Conservation (phyloP, 1,140 invertebrate genomes). For the Drosophila mojavensis region DNA sequence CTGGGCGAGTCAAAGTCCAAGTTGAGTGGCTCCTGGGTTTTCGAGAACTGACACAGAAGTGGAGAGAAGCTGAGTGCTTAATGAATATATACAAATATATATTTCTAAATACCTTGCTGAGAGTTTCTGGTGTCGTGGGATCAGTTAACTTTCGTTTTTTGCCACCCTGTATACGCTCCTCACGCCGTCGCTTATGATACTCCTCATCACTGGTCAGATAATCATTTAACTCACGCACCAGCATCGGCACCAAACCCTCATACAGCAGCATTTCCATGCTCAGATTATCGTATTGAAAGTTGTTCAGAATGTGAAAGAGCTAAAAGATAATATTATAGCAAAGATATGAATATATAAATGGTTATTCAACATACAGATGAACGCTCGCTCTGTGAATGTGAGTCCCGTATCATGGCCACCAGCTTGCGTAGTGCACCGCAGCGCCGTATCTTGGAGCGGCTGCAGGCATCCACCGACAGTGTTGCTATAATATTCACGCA, state of each 20-base stretch:
- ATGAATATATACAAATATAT: neutral
- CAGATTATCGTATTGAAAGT: conserved; percentile 82
- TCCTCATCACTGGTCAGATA: conserved; percentile 79
- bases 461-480: conserved; percentile 76
- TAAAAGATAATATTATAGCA: conserved; percentile 16
- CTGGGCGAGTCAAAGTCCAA: conserved; percentile 77
- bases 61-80: no score
- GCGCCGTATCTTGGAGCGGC: conserved; percentile 77
- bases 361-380: conserved; percentile 48
- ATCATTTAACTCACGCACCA: conserved; percentile 73
- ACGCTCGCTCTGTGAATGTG: conserved; percentile 68
- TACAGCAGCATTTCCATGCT: conserved; percentile 79
- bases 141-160: conserved; percentile 76
- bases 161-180: conserved; percentile 69
- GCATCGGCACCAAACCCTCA: conserved; percentile 70
- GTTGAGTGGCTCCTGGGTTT: conserved; percentile 55
- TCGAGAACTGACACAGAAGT: conserved; percentile 54
- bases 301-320: conserved; percentile 76
- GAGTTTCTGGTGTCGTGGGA: conserved; percentile 48
- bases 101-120: conserved; percentile 59
- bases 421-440: conserved; percentile 77
- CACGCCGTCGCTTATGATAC: conserved; percentile 69
- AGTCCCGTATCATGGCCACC: conserved; percentile 73
- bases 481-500: conserved; percentile 81
- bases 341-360: neutral